Conservation (phyloP, 1,140 invertebrate species). For the Dolichoris vasculosae region DNA sequence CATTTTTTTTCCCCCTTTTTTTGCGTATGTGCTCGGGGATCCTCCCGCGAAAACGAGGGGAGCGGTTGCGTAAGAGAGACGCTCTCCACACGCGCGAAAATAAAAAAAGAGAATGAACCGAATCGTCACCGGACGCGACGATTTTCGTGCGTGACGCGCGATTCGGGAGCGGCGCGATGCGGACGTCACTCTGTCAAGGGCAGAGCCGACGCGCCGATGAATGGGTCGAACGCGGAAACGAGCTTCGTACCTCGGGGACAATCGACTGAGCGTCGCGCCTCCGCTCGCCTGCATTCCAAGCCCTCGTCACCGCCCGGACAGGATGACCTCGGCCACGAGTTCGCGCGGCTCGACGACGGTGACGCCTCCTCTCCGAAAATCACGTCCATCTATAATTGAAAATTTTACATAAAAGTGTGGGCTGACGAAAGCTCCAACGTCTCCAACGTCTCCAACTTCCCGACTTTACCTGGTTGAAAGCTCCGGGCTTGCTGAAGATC, state of each 20-base stretch:
- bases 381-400: slow-evolving; percentile 62
- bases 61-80: neutral
- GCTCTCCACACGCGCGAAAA: too few relatives aligned
- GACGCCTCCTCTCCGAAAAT: slow-evolving; percentile 69
- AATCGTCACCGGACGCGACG: neutral
- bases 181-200: slow-evolving; percentile 26
- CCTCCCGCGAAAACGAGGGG: neutral
- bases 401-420: too few relatives aligned
- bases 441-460: neutral
- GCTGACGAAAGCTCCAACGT: too few relatives aligned
- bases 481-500: slow-evolving; percentile 72
- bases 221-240: slow-evolving; percentile 22
- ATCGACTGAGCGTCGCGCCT: slow-evolving; percentile 72
- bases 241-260: slow-evolving; percentile 72
- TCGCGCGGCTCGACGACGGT: slow-evolving; percentile 52
- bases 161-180: slow-evolving; percentile 15
- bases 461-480: slow-evolving; percentile 71
- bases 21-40: too few relatives aligned
- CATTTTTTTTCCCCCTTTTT: neutral
- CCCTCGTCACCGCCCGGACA: slow-evolving; percentile 73
- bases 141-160: neutral
- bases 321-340: slow-evolving; percentile 59
- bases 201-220: neutral
- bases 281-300: slow-evolving; percentile 70
- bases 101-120: neutral